Percentiles rank a stretch among this genome's conserved stretches.
These are phyloP conservation scores for Bruchidius siliquastri DNA, from an alignment of 2,888 invertebrate genomes.

Conservation along the genomic window DNA sequence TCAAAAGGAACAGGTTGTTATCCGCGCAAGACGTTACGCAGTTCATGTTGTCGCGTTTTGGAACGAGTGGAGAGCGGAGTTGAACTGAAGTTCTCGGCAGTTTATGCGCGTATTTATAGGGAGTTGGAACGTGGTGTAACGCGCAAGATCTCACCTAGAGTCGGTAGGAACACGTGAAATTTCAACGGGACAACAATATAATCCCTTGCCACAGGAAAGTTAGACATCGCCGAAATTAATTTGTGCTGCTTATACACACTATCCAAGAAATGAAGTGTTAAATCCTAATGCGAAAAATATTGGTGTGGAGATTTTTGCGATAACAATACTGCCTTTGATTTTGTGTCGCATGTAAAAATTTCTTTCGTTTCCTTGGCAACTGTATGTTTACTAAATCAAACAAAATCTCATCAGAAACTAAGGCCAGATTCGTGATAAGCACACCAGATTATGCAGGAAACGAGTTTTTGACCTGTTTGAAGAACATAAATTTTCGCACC, in stretches of 20 bases:
- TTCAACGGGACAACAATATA: neutral
- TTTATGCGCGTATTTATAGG: neutral
- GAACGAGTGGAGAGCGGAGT: neutral
- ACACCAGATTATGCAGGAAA: no score
- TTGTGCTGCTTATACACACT: neutral
- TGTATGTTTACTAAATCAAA: no score
- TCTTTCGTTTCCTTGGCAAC: no score
- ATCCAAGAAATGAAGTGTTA: no score
- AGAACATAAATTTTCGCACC: no score
- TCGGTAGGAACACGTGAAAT: slow-evolving; percentile 14
- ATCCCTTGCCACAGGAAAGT: neutral
- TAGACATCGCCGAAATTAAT: neutral
- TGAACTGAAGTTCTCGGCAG: neutral
- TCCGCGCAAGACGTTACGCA: slow-evolving; percentile 26
- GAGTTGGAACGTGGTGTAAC: neutral
- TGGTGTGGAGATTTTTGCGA: no score
- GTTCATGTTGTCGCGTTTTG: slow-evolving; percentile 2
- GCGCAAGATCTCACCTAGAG: neutral
- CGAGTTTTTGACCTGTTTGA: no score
- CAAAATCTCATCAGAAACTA: no score
- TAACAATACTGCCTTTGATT: no score
- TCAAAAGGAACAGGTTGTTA: slow-evolving; percentile 31
- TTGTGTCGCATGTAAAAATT: no score
- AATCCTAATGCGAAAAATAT: no score
- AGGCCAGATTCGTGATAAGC: no score